Evolutionary conservation across 1,140 invertebrate genomes (phyloP).

Genomic region (Panagrolaimus sp.): DNA sequence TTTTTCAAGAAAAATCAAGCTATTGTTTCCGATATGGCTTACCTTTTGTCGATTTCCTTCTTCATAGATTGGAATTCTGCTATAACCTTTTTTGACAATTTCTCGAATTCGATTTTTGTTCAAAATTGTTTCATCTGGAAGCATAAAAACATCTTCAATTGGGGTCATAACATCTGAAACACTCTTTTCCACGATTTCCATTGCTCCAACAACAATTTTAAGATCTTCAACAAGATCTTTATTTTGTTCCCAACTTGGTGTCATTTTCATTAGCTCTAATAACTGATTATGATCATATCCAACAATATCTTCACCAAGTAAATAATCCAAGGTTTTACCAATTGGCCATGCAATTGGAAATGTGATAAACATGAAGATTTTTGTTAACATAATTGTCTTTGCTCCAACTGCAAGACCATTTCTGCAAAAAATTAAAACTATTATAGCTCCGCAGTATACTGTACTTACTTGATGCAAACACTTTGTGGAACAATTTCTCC

Average conservation of each 20-base stretch:
- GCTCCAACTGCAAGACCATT: slow-evolving; percentile 92
- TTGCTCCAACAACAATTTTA: slow-evolving; percentile 64
- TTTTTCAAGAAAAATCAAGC: no score
- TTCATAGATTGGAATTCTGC: slow-evolving; percentile 82
- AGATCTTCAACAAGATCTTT: slow-evolving; percentile 61
- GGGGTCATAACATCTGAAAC: slow-evolving; percentile 64
- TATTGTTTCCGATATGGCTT: no score
- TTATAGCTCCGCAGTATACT: neutral
- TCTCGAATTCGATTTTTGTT: slow-evolving; percentile 74
- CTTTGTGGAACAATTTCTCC: slow-evolving; percentile 65
- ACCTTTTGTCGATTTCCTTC: slow-evolving; percentile 68
- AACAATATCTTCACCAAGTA: slow-evolving; percentile 79
- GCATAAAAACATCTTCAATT: slow-evolving; percentile 64
- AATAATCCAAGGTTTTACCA: slow-evolving; percentile 79
- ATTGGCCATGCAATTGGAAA: slow-evolving; percentile 88
- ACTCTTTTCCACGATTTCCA: slow-evolving; percentile 62
- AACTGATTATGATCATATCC: slow-evolving; percentile 91
- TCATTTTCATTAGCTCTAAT: slow-evolving; percentile 83
- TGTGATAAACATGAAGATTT: slow-evolving; percentile 86
- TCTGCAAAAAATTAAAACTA: slow-evolving; percentile 58
- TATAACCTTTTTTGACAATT: slow-evolving; percentile 86
- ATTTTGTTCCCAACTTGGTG: slow-evolving; percentile 33
- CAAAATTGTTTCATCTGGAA: slow-evolving; percentile 60
- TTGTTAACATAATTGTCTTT: slow-evolving; percentile 81
- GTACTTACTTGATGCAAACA: slow-evolving; percentile 61